Evolutionary conservation across 2,113 vertebrate species (phyloP).

Genomic region (Tor tambroides): DNA sequence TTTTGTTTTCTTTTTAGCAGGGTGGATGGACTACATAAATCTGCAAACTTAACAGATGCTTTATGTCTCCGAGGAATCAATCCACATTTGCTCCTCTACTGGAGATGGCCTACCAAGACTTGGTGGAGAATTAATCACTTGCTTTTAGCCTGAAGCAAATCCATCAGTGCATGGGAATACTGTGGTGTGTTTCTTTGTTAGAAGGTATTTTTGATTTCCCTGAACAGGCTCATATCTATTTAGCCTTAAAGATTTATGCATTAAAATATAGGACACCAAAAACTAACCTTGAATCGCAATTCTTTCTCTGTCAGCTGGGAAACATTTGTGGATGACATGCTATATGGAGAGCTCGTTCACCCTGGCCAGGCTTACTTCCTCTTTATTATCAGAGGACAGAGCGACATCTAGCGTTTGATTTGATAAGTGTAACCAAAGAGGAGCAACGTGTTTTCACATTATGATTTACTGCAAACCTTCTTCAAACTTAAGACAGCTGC

Average conservation of each 20-base stretch:
- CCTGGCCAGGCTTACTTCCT: background rate
- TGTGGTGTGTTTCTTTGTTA: background rate
- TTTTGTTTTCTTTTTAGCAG: no score
- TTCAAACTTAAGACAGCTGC: background rate
- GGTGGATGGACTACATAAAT: background rate
- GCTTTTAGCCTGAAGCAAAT: constrained; percentile 16
- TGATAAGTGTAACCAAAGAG: background rate
- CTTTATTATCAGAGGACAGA: background rate
- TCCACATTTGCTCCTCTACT: constrained; percentile 3
- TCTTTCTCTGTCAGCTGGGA: constrained; percentile 11
- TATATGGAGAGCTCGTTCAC: no score
- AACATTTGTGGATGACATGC: background rate
- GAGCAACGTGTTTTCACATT: background rate
- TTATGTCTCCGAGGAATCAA: constrained; percentile 18
- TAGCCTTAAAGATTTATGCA: background rate
- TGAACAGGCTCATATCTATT: background rate
- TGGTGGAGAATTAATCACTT: constrained; percentile 24
- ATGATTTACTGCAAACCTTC: background rate
- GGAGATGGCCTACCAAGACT: background rate
- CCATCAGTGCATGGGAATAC: background rate
- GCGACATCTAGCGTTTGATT: constrained; percentile 44
- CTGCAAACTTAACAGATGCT: constrained; percentile 10
- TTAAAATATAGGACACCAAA: background rate
- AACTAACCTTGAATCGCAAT: constrained; percentile 8
- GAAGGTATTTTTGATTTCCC: constrained; percentile 2